Evolutionary conservation across 92 coral and sea anemone genomes (phyloP), one percentile per base, ranked within the genome.

Genomic region (Hydrozoanthus gracilis): DNA sequence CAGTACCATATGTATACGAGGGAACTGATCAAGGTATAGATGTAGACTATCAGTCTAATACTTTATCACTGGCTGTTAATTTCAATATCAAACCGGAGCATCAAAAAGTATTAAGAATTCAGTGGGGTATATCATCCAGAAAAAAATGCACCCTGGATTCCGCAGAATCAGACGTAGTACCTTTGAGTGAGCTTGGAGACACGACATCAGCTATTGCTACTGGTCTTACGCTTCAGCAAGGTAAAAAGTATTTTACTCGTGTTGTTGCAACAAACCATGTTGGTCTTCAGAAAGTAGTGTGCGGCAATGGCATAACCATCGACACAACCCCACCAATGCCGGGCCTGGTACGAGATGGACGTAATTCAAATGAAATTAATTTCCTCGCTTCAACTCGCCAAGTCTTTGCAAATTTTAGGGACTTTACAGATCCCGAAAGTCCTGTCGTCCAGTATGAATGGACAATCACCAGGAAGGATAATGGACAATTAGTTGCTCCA

Each of bases 371-470:
- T 12, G 99, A 93, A 58, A 76, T 90, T 7, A 65, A 85, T 13
- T 96, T 66, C 83, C 84, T 93, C 1, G 93, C 98, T 27, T 95
- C 99, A 9, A 47, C 91, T 44, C 91, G 91, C 73, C 91, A 95
- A 47, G 94, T 95, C 27, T 92, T 94, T 39, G 99, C 94, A 50
- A 93, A 70, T 62, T 96, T 88, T 62, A 88, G 71, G 17, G 82
- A 80, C 14, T 96, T 96, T 67, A 50, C 84, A n/a, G 99, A 96
- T 82, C 46, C 82, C 5, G 94, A 96, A 80, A 96, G 99, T 76
- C 96, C 99, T 50, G 82, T 96, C n/a, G 93, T 87, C 45, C 92
- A 86, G 62, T 96, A 95, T 79, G 99, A 95, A 45, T 96, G 98
- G 98, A 89, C 92, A 61, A 69, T 96, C 46, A 84, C 89, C 2